Base-by-base conservation (phyloP, 2,888 invertebrate species). In the Loripinus fragilis region DNA sequence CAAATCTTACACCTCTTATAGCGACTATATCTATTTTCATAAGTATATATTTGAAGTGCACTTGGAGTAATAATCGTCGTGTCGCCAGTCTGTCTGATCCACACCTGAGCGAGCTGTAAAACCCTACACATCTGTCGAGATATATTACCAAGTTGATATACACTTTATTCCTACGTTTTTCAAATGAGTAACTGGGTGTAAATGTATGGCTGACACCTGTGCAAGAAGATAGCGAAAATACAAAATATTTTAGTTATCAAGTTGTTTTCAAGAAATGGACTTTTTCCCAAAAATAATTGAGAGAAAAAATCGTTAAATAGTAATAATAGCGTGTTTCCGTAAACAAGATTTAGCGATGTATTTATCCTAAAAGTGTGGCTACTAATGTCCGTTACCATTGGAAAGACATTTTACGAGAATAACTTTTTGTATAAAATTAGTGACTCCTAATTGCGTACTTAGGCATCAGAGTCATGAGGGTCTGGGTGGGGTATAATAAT, bases 61-160 rank as follows among this genome's bases (percentile, higher is more conserved):
- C 60, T 48, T 41, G 60, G 69, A 66, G 70, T 81, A 78, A 78
- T 81, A 81, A 81, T 78, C 78, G 65, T 20, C n/a, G 15, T 81
- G 81, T 81, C 81, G 85, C 81, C 85, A 78, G 28, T n/a, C 74
- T 75, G 86, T 83, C 84, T 79, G 83, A 45, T 38, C 71, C 76
- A 78, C 86, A 86, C 86, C 84, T 86, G 86, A 66, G 25, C 52
- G 12, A 28, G 28, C 52, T 52, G 52, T 73, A 69, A 72, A 78
- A 28, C 28, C 25, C 28, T 28, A 52, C 52, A 52, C 52, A 52
- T 52, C 52, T 52, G 52, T 52, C 52, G 17, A n/a, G 8, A 8
- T 25, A 52, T 5, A n/a, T 25, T 52, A 52, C 52, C 52, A 25
- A 23, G 25, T 25, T 28, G 52, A 52, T 52, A 52, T 52, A 52